Percentiles rank a stretch among this genome's conserved stretches.
phyloP scores from a whole-genome alignment of 2,113 vertebrate species.

The Crocuta crocuta region DNA sequence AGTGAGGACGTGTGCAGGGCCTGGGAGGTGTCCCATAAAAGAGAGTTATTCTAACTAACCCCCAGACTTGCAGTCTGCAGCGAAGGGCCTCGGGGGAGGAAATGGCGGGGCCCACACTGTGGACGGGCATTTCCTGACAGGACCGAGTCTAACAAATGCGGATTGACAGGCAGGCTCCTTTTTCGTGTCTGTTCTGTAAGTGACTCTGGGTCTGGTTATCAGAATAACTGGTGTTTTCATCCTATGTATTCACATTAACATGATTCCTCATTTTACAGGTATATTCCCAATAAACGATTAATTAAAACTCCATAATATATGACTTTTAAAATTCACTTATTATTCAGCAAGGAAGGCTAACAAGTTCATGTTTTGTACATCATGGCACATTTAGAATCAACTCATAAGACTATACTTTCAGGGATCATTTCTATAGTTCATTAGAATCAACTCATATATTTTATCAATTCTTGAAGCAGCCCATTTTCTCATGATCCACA shows the following conservation, averaged over 20 bases:
- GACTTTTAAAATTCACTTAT: slow-evolving; percentile 29
- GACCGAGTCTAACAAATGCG: not conserved
- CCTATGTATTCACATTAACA: not conserved
- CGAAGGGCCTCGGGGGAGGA: not conserved
- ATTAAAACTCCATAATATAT: not conserved
- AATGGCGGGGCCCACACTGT: not conserved
- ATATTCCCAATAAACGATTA: not conserved
- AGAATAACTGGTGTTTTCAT: not conserved
- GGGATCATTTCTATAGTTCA: too few species aligned
- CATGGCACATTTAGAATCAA: not conserved
- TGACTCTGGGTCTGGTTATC: not conserved
- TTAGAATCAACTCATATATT: not conserved
- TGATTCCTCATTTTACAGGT: slow-evolving; percentile 19
- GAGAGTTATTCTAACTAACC: not conserved
- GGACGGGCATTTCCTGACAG: slow-evolving; percentile 21
- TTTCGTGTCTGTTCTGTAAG: not conserved
- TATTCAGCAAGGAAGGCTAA: not conserved
- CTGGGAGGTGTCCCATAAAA: not conserved
- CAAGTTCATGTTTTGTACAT: not conserved
- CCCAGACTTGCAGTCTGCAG: not conserved
- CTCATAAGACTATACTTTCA: not conserved
- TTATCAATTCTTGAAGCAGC: not conserved
- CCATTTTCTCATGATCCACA: not conserved
- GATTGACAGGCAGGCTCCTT: not conserved
- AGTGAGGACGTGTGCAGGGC: not conserved